Evolutionary conservation across 2,113 vertebrate genomes (phyloP), one percentile per base, ranked within the genome.

Genomic region (Lophura nycthemera): DNA sequence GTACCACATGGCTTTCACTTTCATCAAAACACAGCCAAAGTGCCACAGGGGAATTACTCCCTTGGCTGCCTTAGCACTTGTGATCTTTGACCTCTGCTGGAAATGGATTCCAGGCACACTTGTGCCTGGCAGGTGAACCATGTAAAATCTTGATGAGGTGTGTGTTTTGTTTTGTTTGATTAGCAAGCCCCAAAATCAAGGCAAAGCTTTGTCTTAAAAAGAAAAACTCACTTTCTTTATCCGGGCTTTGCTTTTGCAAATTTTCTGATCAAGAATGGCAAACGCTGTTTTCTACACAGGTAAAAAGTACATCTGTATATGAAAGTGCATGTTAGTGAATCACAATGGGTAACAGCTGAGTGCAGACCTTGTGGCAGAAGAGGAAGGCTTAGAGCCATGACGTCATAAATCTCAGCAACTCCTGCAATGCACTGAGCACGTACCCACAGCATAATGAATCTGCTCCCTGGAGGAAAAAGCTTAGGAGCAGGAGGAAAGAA

Each of bases 51-150:
- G 93, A 97, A 92, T 94, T 83, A 47, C 70, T 96, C 86, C 83
- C 83, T 45, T 45, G 87, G 71, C 83, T 96, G 95, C 84, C 63
- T 86, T 27, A 84, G 85, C n/a, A 7, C 54, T 92, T 82, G 84
- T 91, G 95, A 95, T 95, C 92, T 96, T 92, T 96, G 94, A 96
- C 95, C 95, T 92, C 86, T 0, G 1, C 42, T 76, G 70, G 91
- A 97, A 96, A 97, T 94, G 93, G 78, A 95, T 92, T 96, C 96
- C 94, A 96, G 95, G 90, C 91, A 91, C 91, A 89, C 88, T 91
- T 84, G 88, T 95, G 91, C 83, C 88, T 93, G 93, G 92, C 91
- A 91, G 95, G 88, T 89, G 91, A 96, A 93, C 90, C 66, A 2
- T 92, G 86, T 81, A 90, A 95, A 96, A 95, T 91, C 91, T 93